Conservation (phyloP, 2,888 invertebrate species). For the Uropetala carovei region DNA sequence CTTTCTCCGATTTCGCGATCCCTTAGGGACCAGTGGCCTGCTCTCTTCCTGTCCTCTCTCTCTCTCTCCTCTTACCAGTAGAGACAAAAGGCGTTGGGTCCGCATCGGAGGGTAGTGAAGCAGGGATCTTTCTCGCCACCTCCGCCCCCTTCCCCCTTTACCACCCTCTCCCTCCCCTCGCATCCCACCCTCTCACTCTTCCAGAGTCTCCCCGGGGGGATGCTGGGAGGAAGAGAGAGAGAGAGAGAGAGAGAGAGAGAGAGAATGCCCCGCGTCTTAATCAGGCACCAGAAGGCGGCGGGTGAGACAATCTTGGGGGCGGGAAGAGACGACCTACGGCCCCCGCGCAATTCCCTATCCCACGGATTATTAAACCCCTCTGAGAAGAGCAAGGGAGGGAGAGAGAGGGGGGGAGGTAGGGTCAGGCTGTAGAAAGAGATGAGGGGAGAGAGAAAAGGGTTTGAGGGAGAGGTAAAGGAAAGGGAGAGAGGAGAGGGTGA, state of each 20-base stretch:
- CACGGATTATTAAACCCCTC: constrained; percentile 57
- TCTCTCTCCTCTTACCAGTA: background rate
- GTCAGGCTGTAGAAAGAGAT: background rate
- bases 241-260: background rate
- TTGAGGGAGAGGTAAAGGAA: background rate
- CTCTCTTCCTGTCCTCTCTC: background rate
- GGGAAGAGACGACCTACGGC: constrained; percentile 51
- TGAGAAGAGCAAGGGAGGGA: constrained; percentile 5
- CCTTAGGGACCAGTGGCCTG: background rate
- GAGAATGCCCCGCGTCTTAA: constrained; percentile 11
- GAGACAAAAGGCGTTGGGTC: constrained; percentile 53
- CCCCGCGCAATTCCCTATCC: constrained; percentile 53
- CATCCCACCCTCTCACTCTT: background rate
- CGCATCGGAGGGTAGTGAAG: background rate
- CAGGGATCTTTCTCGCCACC: background rate
- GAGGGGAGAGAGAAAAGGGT: background rate
- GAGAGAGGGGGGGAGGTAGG: background rate
- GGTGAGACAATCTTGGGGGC: constrained; percentile 59
- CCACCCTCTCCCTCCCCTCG: background rate
- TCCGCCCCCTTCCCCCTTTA: background rate
- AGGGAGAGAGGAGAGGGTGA: background rate
- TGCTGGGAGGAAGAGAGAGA: background rate
- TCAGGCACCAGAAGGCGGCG: constrained; percentile 45
- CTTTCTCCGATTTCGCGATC: constrained; percentile 33
- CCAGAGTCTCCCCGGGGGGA: background rate